Evolutionary conservation across 2,797 vertebrate genomes (phyloP).

Genomic region (Enoplosus armatus): DNA sequence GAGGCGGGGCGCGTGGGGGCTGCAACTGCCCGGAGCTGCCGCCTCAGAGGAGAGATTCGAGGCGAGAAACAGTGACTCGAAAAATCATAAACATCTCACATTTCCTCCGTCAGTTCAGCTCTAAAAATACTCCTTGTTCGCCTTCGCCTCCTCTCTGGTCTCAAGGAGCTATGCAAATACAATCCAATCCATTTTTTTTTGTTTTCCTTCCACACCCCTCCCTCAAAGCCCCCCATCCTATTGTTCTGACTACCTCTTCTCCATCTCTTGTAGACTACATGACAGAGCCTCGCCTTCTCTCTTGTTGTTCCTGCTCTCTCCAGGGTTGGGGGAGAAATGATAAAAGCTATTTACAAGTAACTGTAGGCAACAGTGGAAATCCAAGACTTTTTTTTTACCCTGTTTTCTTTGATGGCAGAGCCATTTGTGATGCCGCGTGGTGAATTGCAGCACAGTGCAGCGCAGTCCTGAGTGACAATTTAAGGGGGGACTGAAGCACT

Average conservation of each 20-base stretch:
- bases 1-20: conserved; percentile 12
- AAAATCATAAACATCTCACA: conserved; percentile 76
- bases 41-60: conserved; percentile 49
- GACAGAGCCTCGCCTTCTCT: conserved; percentile 62
- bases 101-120: conserved; percentile 68
- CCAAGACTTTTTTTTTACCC: conserved; percentile 33
- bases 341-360: conserved; percentile 72
- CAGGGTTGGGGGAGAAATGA: conserved; percentile 44
- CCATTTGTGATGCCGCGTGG: conserved; percentile 36
- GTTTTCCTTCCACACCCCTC: conserved; percentile 52
- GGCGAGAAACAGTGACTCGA: conserved; percentile 56
- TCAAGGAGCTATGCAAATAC: conserved; percentile 79
- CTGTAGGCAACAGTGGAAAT: conserved; percentile 66
- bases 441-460: conserved; percentile 45
- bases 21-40: conserved; percentile 37
- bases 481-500: conserved; percentile 48
- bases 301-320: conserved; percentile 62
- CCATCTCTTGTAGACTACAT: conserved; percentile 60
- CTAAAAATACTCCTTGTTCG: conserved; percentile 79
- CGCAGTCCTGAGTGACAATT: conserved; percentile 64
- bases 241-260: conserved; percentile 71
- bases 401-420: conserved; percentile 65
- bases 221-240: conserved; percentile 32
- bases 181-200: conserved; percentile 45
- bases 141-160: conserved; percentile 61